Evolutionary conservation across 2,113 vertebrate species (phyloP).

Genomic region (Camelus dromedarius): DNA sequence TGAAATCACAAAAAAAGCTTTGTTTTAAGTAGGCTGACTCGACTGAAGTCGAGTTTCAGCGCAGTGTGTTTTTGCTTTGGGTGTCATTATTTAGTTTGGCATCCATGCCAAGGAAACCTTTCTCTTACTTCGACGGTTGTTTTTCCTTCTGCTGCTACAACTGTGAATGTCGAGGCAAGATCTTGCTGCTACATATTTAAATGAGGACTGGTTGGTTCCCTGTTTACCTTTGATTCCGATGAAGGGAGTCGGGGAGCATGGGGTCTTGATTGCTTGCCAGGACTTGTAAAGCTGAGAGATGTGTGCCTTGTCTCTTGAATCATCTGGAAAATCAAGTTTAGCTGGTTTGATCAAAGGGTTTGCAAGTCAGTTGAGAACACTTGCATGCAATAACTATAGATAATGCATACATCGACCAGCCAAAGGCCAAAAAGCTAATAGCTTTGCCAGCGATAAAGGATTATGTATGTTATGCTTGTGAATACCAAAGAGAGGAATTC

Average conservation of each 20-base stretch:
- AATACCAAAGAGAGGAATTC: conserved; percentile 83
- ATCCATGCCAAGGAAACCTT: conserved; percentile 85
- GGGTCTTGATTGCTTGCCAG: conserved; percentile 85
- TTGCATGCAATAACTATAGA: conserved; percentile 83
- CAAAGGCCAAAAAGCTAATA: conserved; percentile 84
- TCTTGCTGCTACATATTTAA: conserved; percentile 85
- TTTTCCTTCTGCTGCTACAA: conserved; percentile 86
- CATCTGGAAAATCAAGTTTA: conserved; percentile 89
- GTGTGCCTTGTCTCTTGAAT: conserved; percentile 86
- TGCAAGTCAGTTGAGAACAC: conserved; percentile 82
- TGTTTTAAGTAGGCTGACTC: conserved; percentile 88
- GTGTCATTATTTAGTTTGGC: conserved; percentile 92
- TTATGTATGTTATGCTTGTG: conserved; percentile 82
- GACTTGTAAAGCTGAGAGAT: conserved; percentile 85
- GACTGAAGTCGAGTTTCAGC: conserved; percentile 89
- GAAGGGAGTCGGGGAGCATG: conserved; percentile 77
- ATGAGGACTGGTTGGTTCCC: conserved; percentile 79
- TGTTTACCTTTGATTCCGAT: conserved; percentile 87
- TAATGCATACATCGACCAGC: conserved; percentile 83
- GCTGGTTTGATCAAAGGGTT: conserved; percentile 87
- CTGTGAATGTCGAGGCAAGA: conserved; percentile 75
- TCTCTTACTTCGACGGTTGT: conserved; percentile 87
- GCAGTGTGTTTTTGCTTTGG: conserved; percentile 91
- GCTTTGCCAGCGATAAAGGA: conserved; percentile 86
- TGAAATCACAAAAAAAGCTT: conserved; percentile 91